Base-by-base conservation (phyloP, 2,888 invertebrate species). In the Bombyx huttoni region DNA sequence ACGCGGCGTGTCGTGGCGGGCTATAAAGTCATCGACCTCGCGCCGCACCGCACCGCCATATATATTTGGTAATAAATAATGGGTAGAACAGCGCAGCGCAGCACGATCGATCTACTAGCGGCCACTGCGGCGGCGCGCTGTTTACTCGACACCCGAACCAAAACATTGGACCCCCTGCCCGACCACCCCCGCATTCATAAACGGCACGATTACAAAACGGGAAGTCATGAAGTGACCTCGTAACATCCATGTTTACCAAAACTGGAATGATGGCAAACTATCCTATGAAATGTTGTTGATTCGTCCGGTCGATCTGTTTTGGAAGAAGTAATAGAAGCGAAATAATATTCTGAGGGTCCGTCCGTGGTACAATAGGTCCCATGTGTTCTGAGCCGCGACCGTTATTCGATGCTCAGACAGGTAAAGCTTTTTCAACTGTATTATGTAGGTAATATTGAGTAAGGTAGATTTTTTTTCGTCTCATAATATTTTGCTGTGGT, bases 61-160 rank as follows among this genome's bases (percentile, higher is more conserved):
- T 40, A 40, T 84, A 84, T 79, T 84, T 73, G 82, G 81, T 81
- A 83, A 81, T 84, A 86, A 86, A 84, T 83, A 82, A 82, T 81
- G 79, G 75, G 81, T 80, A 81, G 75, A 77, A 72, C 74, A 76
- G 75, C 80, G 77, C 79, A 78, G 75, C 75, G 75, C 76, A 75
- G 67, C 68, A 68, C 76, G 81, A 83, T 83, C 83, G 84, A 84
- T 84, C 70, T 58, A 61, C 62, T 67, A 67, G 68, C 63, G 73
- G 68, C 65, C 74, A 78, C 71, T 81, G 82, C 82, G 81, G 64
- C 81, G 81, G 78, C 80, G 82, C 81, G 73, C 58, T 57, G 52
- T 51, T 51, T 51, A 49, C 55, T 50, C 60, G 61, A 58, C 61
- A 56, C 65, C 64, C 64, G 64, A 70, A 66, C 73, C 76, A 78